These are phyloP conservation scores for Eriosoma lanigerum DNA, from an alignment of 1,140 invertebrate genomes.

Conservation along the genomic window DNA sequence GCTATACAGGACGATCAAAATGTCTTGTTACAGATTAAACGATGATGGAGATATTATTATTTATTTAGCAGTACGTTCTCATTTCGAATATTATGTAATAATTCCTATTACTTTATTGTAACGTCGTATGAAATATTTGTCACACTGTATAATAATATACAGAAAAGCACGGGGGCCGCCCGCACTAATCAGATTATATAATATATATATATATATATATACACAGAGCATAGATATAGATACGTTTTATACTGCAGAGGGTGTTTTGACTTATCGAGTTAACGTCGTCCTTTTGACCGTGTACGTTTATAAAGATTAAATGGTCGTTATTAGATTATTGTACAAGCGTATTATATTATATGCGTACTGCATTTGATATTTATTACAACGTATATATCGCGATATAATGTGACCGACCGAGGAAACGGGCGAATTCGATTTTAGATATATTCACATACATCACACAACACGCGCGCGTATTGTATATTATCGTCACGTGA, in stretches of 20 bases:
- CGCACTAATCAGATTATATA: conserved; percentile 28
- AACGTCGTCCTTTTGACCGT: conserved; percentile 48
- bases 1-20: too few species aligned
- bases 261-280: conserved; percentile 46
- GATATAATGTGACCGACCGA: not conserved
- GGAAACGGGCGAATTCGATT: conserved; percentile 33
- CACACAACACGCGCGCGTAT: not conserved
- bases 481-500: not conserved
- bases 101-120: too few species aligned
- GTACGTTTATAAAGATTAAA: conserved; percentile 42
- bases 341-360: too few species aligned
- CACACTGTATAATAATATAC: too few species aligned
- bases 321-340: conserved; percentile 51
- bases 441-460: not conserved
- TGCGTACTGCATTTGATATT: too few species aligned
- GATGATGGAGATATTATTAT: too few species aligned
- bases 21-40: too few species aligned
- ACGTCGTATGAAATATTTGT: too few species aligned
- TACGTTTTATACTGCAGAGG: not conserved
- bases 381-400: not conserved
- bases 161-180: not conserved
- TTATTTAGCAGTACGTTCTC: too few species aligned
- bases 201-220: too few species aligned
- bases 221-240: too few species aligned
- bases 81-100: too few species aligned